These are phyloP conservation scores for Megalurothrips usitatus DNA, from an alignment of 2,888 invertebrate species.

Conservation along the genomic window DNA sequence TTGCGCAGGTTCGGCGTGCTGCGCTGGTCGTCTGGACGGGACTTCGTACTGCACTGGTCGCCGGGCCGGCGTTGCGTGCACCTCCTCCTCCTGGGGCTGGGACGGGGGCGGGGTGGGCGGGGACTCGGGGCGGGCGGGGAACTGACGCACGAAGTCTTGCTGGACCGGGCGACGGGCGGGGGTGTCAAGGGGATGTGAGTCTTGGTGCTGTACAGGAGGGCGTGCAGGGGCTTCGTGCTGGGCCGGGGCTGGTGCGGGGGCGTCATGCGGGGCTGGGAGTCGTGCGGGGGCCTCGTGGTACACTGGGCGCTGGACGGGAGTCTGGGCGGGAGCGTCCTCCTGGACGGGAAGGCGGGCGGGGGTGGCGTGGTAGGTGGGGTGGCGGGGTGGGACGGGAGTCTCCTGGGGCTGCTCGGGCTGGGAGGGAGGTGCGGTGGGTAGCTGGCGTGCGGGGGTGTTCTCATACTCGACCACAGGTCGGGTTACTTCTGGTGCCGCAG, in stretches of 20 bases:
- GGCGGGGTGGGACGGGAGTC: not conserved
- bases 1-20: not conserved
- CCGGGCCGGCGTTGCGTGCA: not conserved
- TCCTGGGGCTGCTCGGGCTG: not conserved
- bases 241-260: not conserved
- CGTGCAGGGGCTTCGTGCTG: not conserved
- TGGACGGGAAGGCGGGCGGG: not conserved
- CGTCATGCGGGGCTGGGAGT: not conserved
- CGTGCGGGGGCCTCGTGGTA: not conserved
- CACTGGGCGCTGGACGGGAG: not conserved
- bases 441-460: not conserved
- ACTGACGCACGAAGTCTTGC: not conserved
- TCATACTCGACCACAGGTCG: not conserved
- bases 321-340: not conserved
- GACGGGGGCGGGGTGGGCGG: not conserved
- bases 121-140: not conserved
- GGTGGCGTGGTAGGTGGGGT: slow-evolving; percentile 14
- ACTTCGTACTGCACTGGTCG: no score
- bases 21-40: not conserved
- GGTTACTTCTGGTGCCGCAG: no score
- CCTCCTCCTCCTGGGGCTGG: not conserved
- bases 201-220: not conserved
- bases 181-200: not conserved
- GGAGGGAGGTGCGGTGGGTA: not conserved
- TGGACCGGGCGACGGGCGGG: not conserved